Evolutionary conservation across 2,888 invertebrate genomes (phyloP).

Genomic region (Orthosia incerta): DNA sequence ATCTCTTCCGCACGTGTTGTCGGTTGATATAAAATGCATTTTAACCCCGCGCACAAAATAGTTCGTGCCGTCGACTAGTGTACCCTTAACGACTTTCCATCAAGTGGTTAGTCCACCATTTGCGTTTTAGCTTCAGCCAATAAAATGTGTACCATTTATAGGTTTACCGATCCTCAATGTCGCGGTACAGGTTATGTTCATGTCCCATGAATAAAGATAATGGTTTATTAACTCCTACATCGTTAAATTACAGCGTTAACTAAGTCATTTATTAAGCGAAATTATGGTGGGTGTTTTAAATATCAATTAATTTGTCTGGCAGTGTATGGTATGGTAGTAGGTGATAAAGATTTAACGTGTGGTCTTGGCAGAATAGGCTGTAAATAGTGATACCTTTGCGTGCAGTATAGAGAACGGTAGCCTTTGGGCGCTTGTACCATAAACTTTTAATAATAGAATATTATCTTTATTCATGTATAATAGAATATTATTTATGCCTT

Average conservation of each 20-base stretch:
- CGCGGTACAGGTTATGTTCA: conserved; percentile 6
- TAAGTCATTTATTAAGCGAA: conserved; percentile 31
- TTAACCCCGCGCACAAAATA: no score
- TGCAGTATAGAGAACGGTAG: conserved; percentile 13
- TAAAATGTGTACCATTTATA: conserved; percentile 9
- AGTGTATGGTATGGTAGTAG: conserved; percentile 3
- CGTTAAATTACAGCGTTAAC: conserved; percentile 25
- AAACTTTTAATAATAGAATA: no score
- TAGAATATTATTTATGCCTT: conserved; percentile 31
- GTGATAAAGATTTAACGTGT: conserved; percentile 26
- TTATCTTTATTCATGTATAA: no score
- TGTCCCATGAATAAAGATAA: conserved; percentile 16
- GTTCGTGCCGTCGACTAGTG: no score
- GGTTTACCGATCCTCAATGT: conserved; percentile 17
- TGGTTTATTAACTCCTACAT: conserved; percentile 20
- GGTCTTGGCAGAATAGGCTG: conserved; percentile 17
- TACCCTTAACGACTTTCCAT: conserved; percentile 8
- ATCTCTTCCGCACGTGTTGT: no score
- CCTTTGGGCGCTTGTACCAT: conserved; percentile 20
- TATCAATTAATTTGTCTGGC: conserved; percentile 23
- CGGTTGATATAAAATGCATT: no score
- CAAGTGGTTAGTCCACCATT: background rate
- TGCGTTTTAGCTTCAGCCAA: background rate
- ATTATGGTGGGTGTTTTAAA: conserved; percentile 34
- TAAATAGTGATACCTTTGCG: conserved; percentile 13